Percentiles rank a stretch among this genome's conserved stretches.
Evolutionary conservation across 2,797 vertebrate species (phyloP).

Genomic region (Semotilus atromaculatus): DNA sequence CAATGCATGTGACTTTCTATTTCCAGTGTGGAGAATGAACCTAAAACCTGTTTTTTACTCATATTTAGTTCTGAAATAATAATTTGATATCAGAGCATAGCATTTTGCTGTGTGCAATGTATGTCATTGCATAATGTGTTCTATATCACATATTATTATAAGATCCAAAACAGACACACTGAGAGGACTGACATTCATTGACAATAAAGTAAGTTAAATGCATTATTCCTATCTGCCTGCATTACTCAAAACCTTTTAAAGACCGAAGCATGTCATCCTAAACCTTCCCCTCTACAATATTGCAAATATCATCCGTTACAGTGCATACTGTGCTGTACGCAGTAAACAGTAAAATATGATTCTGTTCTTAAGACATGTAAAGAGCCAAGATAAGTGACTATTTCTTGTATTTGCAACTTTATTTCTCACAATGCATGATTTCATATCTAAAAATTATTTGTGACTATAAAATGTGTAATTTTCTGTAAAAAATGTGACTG

Average conservation of each 20-base stretch:
- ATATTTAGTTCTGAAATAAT: background rate
- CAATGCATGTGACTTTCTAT: no score
- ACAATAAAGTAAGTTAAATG: conserved; percentile 6
- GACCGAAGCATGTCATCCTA: background rate
- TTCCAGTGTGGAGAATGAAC: background rate
- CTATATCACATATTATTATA: background rate
- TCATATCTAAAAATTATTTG: no score
- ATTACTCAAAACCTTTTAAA: conserved; percentile 14
- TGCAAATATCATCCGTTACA: background rate
- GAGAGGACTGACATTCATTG: background rate
- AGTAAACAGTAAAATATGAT: no score
- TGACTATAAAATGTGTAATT: no score
- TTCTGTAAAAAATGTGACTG: no score
- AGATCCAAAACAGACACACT: background rate
- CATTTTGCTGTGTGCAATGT: no score
- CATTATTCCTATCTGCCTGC: conserved; percentile 14
- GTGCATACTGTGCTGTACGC: background rate
- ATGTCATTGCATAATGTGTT: background rate
- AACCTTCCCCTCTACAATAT: background rate
- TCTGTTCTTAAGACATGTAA: no score
- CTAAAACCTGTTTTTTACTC: background rate
- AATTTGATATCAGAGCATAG: background rate
- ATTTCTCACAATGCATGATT: no score
- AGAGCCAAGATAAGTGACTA: no score
- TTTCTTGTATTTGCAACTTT: no score